Evolutionary conservation across 1,140 invertebrate genomes (phyloP).

Genomic region (Drosophila saltans): DNA sequence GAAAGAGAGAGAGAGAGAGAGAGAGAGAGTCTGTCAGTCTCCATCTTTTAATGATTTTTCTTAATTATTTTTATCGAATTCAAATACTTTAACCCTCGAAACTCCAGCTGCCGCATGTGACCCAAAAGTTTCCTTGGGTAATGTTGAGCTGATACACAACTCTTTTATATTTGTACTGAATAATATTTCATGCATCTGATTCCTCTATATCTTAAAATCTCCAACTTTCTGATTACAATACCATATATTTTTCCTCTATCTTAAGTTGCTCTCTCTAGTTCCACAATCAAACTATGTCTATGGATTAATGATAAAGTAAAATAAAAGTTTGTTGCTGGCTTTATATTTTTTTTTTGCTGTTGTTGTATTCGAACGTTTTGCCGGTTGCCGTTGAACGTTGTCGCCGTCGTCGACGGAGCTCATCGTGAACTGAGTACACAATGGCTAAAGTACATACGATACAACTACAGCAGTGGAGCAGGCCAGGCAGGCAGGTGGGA

Average conservation of each 20-base stretch:
- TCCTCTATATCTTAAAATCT: too few species aligned
- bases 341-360: slow-evolving; percentile 1
- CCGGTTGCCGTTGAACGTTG: slow-evolving; percentile 48
- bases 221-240: too few species aligned
- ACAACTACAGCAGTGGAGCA: slow-evolving; percentile 18
- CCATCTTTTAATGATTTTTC: too few species aligned
- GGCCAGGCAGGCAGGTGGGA: neutral
- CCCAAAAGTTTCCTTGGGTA: too few species aligned
- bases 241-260: neutral
- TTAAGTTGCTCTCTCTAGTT: neutral
- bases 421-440: slow-evolving; percentile 78
- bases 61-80: too few species aligned
- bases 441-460: slow-evolving; percentile 76
- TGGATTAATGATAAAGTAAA: slow-evolving; percentile 38
- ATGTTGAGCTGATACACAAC: too few species aligned
- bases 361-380: slow-evolving; percentile 49
- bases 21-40: too few species aligned
- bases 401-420: slow-evolving; percentile 49
- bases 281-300: slow-evolving; percentile 20
- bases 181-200: too few species aligned
- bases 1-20: too few species aligned
- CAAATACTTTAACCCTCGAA: too few species aligned
- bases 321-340: neutral
- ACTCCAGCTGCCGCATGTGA: too few species aligned
- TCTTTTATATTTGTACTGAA: too few species aligned